Conservation (phyloP, 1,140 invertebrate genomes). For the Globodera rostochiensis region DNA sequence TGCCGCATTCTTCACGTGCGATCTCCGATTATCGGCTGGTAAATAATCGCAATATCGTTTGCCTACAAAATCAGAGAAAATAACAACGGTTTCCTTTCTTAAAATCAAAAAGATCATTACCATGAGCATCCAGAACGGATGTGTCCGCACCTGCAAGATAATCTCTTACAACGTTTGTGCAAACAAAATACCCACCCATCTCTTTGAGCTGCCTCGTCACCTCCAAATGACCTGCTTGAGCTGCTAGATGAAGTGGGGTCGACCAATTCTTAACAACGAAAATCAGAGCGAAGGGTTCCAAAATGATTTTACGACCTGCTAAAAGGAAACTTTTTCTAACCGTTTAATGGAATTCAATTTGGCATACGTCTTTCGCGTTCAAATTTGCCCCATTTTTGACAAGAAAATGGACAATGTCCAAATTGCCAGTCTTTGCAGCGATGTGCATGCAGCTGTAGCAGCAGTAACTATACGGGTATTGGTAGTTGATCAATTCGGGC, state of each 20-base stretch:
- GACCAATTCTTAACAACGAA: neutral
- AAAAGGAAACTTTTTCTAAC: neutral
- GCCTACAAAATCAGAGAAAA: neutral
- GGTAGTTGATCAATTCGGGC: slow-evolving; percentile 29
- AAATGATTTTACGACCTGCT: neutral
- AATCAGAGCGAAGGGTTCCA: neutral
- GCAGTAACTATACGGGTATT: slow-evolving; percentile 23
- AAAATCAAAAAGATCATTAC: slow-evolving; percentile 1
- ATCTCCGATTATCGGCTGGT: neutral
- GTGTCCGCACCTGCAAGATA: slow-evolving; percentile 11
- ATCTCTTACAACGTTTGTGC: neutral
- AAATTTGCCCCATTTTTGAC: slow-evolving; percentile 16
- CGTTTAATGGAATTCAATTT: too few species aligned
- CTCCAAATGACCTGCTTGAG: slow-evolving; percentile 18
- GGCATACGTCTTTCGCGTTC: slow-evolving; percentile 25
- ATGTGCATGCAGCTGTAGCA: slow-evolving; percentile 28
- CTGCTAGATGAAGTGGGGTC: slow-evolving; percentile 22
- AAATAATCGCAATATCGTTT: neutral
- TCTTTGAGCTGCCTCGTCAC: slow-evolving; percentile 15
- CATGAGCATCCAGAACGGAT: slow-evolving; percentile 6
- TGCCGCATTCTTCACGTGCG: neutral
- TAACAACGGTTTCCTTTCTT: neutral
- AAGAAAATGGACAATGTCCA: slow-evolving; percentile 15
- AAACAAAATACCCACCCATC: neutral
- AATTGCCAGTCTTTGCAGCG: slow-evolving; percentile 21